Percentiles rank a stretch among this genome's conserved stretches.
Evolutionary conservation across 2,113 vertebrate species (phyloP).

Genomic region (Nesogale talazaci): DNA sequence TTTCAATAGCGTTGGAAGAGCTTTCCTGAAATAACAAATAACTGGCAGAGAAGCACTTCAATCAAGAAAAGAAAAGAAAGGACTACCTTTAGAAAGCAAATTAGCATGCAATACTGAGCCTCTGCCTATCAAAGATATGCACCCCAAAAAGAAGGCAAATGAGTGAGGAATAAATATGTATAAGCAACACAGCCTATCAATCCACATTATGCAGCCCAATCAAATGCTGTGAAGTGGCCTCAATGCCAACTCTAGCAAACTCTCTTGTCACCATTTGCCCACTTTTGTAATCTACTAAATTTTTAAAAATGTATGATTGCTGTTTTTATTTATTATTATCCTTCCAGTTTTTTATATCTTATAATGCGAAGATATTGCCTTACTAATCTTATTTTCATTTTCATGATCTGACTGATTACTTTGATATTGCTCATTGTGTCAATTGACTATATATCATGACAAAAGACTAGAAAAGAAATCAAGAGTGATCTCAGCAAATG

Average conservation of each 20-base stretch:
- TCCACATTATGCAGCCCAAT: not conserved
- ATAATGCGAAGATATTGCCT: not conserved
- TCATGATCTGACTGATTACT: not conserved
- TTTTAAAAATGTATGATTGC: not conserved
- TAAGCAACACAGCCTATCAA: not conserved
- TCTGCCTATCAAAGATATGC: not conserved
- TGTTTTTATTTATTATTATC: not conserved
- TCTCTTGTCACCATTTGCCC: not conserved
- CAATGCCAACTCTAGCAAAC: no score
- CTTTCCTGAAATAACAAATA: not conserved
- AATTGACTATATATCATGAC: not conserved
- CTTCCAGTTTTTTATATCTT: not conserved
- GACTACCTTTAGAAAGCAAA: not conserved
- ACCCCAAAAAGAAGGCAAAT: not conserved
- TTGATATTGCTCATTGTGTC: no score
- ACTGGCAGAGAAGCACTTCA: not conserved
- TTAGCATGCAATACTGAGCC: no score
- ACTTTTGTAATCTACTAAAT: not conserved
- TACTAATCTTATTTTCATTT: not conserved
- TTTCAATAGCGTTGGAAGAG: not conserved
- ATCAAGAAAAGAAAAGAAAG: slow-evolving; percentile 42
- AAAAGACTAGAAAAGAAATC: no score
- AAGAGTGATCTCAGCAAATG: no score
- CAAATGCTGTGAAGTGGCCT: not conserved
- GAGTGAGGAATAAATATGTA: not conserved